A percentile compares a stretch with the other conserved stretches of the same genome.
phyloP scores from a whole-genome alignment of 1,140 invertebrate species.

The Callitettix versicolor region DNA sequence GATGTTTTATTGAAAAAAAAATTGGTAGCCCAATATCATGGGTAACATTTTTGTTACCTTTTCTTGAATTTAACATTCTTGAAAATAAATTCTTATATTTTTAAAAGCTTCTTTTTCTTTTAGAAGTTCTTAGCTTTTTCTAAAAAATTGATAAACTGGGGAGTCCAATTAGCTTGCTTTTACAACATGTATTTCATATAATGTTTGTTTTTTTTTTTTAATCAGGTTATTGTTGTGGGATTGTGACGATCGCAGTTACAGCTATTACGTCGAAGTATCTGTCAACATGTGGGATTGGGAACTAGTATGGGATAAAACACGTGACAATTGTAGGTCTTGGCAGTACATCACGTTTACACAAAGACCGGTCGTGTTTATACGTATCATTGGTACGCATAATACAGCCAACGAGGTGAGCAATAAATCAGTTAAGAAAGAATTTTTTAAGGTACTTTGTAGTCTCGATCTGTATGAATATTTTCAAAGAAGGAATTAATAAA shows the following conservation, averaged over 20 bases:
- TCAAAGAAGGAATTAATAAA: too few species aligned
- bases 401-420: slow-evolving; percentile 83
- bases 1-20: too few species aligned
- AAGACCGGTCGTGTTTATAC: slow-evolving; percentile 82
- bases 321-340: slow-evolving; percentile 76
- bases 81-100: too few species aligned
- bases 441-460: background rate
- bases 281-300: slow-evolving; percentile 86
- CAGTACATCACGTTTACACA: slow-evolving; percentile 75
- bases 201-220: too few species aligned
- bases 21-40: too few species aligned
- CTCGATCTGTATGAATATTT: slow-evolving; percentile 6
- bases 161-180: too few species aligned
- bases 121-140: too few species aligned
- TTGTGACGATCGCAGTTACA: slow-evolving; percentile 92
- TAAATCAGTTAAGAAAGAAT: background rate
- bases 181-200: too few species aligned
- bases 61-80: too few species aligned
- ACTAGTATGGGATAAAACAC: slow-evolving; percentile 66
- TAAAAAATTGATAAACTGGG: too few species aligned
- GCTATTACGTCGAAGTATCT: slow-evolving; percentile 92
- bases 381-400: slow-evolving; percentile 89
- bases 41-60: too few species aligned
- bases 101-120: too few species aligned
- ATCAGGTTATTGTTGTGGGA: slow-evolving; percentile 91